Conservation (phyloP, 2,888 invertebrate genomes). For the Odontocerum albicorne region DNA sequence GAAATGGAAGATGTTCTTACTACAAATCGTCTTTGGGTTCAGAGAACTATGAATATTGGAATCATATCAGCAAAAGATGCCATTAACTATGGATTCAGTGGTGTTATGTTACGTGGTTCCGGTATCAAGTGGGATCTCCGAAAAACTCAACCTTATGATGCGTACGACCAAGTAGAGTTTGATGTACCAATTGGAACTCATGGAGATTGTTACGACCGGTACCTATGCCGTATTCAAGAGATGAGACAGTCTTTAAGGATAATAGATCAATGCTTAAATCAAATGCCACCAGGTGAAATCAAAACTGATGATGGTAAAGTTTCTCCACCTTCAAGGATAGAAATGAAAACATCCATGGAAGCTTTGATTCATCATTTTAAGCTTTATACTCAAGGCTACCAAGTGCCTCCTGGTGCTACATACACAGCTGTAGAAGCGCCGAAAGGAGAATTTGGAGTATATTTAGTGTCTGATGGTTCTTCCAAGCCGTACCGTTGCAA, state of each 20-base stretch:
- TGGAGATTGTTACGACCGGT: conserved; percentile 98
- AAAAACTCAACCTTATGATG: conserved; percentile 96
- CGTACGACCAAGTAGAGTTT: conserved; percentile 90
- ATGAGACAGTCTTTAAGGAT: conserved; percentile 96
- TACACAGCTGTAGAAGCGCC: conserved; percentile 98
- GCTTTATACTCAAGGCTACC: conserved; percentile 94
- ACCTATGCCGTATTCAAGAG: conserved; percentile 86
- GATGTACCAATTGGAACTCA: conserved; percentile 95
- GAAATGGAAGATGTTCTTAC: conserved; percentile 96
- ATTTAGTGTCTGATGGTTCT: conserved; percentile 93
- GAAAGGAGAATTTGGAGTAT: conserved; percentile 97
- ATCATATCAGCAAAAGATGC: conserved; percentile 91
- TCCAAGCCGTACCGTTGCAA: conserved; percentile 95
- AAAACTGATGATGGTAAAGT: conserved; percentile 96
- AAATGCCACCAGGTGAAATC: conserved; percentile 95
- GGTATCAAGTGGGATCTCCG: conserved; percentile 99
- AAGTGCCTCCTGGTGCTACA: conserved; percentile 93
- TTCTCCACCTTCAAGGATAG: conserved; percentile 83
- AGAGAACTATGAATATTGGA: conserved; percentile 89
- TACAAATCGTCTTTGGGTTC: conserved; percentile 91
- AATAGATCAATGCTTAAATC: conserved; percentile 94
- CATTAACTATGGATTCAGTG: conserved; percentile 92
- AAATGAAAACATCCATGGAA: conserved; percentile 99
- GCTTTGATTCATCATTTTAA: conserved; percentile 98
- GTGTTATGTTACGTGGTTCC: conserved; percentile 97